These are phyloP conservation scores for Gymnarchus niloticus DNA, from an alignment of 2,113 vertebrate genomes.

Conservation along the genomic window DNA sequence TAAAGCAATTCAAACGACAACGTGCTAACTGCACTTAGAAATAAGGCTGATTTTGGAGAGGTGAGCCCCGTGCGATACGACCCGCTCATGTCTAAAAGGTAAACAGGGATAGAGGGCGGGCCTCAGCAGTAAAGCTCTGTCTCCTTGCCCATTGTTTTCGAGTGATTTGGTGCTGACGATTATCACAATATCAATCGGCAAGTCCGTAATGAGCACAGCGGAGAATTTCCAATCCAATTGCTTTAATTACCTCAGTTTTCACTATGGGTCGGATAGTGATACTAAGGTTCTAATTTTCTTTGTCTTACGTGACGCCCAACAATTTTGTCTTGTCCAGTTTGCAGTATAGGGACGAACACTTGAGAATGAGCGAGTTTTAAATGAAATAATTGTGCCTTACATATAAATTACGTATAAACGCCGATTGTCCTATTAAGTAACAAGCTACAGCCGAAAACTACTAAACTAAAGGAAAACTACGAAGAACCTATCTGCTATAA, in stretches of 20 bases:
- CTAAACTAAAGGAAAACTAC: neutral
- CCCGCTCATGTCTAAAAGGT: neutral
- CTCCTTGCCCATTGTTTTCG: slow-evolving; percentile 50
- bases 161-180: slow-evolving; percentile 49
- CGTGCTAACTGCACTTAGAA: neutral
- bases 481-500: neutral
- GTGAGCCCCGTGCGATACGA: neutral
- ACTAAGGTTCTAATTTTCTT: slow-evolving; percentile 9
- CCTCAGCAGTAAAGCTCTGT: slow-evolving; percentile 48
- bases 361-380: neutral
- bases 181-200: slow-evolving; percentile 46
- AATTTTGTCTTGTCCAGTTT: neutral
- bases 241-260: slow-evolving; percentile 52
- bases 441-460: neutral
- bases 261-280: slow-evolving; percentile 25
- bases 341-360: neutral
- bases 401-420: neutral
- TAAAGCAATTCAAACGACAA: neutral
- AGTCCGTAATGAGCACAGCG: slow-evolving; percentile 49
- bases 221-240: slow-evolving; percentile 47
- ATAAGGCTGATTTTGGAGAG: neutral
- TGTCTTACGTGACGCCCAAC: neutral
- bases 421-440: too few species aligned
- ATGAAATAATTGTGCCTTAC: neutral
- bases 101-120: slow-evolving; percentile 54